Evolutionary conservation across 2,888 invertebrate species (phyloP).

Genomic region (Nemapogon koenigi): DNA sequence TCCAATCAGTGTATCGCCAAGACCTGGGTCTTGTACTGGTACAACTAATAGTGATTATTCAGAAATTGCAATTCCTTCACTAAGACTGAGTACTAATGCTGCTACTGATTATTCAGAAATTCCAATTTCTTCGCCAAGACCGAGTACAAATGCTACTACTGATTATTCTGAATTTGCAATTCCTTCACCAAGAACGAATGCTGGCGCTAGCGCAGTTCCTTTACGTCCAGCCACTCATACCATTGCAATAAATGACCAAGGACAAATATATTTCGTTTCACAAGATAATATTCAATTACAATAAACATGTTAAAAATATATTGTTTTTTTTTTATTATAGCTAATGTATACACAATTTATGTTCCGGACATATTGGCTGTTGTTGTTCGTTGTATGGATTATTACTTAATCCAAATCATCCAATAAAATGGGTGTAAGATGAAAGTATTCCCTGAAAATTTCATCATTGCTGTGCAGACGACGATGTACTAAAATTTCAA

Average conservation of each 20-base stretch:
- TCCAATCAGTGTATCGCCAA: background rate
- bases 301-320: background rate
- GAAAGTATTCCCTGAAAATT: background rate
- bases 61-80: too few relatives aligned
- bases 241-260: conserved; percentile 2
- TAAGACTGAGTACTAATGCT: too few relatives aligned
- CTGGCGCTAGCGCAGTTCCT: background rate
- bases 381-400: background rate
- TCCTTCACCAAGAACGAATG: background rate
- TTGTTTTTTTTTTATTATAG: conserved; percentile 1
- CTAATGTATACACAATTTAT: background rate
- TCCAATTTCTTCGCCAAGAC: background rate
- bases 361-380: background rate
- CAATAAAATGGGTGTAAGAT: background rate
- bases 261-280: background rate
- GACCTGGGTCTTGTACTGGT: too few relatives aligned
- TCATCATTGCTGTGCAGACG: background rate
- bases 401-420: background rate
- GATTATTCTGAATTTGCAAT: background rate
- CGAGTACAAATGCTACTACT: background rate
- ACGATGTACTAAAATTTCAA: background rate
- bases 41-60: conserved; percentile 3
- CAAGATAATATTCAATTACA: background rate
- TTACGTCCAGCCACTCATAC: background rate
- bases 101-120: too few relatives aligned